phyloP scores from a whole-genome alignment of 1,140 invertebrate genomes.

The Aphaenogaster rudis region DNA sequence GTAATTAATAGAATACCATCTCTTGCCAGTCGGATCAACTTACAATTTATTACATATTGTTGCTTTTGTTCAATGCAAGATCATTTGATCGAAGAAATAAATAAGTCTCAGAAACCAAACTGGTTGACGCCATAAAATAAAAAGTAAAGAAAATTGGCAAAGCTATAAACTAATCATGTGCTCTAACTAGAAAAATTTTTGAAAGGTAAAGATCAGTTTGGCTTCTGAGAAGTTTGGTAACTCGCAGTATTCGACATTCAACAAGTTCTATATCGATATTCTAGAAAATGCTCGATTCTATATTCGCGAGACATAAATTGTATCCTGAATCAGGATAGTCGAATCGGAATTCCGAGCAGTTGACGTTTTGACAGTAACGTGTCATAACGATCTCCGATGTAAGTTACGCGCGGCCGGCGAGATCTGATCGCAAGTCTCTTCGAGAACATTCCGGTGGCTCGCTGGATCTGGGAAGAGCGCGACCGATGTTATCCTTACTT shows the following conservation, averaged over 20 bases:
- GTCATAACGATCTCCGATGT: background rate
- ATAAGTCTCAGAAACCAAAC: background rate
- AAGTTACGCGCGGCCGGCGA: background rate
- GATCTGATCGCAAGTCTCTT: background rate
- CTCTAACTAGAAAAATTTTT: background rate
- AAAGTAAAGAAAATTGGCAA: background rate
- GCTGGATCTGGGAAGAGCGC: constrained; percentile 32
- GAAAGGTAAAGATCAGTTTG: background rate
- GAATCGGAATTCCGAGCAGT: background rate
- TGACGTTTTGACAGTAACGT: background rate
- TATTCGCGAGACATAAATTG: background rate
- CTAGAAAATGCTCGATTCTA: background rate
- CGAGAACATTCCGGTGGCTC: constrained; percentile 74
- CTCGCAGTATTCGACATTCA: background rate
- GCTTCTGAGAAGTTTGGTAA: background rate
- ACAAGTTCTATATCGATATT: background rate
- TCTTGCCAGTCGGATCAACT: too few species aligned
- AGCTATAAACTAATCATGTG: background rate
- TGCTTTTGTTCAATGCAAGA: background rate
- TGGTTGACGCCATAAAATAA: background rate
- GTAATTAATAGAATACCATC: too few species aligned
- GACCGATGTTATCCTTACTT: constrained; percentile 88
- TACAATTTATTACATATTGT: too few species aligned
- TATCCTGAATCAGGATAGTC: background rate
- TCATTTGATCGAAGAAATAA: constrained; percentile 11